Evolutionary conservation across 2,888 invertebrate genomes (phyloP).

Genomic region (Ommatoiulus sabulosus): DNA sequence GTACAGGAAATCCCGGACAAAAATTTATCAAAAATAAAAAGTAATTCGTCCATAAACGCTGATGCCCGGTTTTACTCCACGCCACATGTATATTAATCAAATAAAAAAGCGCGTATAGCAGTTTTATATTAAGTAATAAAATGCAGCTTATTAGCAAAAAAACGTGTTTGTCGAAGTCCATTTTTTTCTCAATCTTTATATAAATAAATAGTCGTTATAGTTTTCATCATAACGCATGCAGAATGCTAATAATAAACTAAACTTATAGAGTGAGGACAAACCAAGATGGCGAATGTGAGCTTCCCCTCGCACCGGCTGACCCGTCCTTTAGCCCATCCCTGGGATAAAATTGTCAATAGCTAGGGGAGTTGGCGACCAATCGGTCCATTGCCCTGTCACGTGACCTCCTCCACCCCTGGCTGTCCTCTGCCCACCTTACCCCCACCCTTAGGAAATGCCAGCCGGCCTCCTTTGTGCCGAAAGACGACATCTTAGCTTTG

Average conservation of each 20-base stretch:
- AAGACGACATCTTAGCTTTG: slow-evolving; percentile 31
- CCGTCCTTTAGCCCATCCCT: slow-evolving; percentile 27
- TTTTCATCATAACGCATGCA: not conserved
- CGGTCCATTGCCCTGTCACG: slow-evolving; percentile 40
- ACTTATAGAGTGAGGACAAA: not conserved
- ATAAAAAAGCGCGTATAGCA: too few species aligned
- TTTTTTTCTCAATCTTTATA: not conserved
- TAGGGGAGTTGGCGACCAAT: slow-evolving; percentile 35
- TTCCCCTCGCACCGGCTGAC: not conserved
- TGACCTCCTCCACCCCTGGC: slow-evolving; percentile 20
- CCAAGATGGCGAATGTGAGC: not conserved
- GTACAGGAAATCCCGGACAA: too few species aligned
- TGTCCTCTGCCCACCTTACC: not conserved
- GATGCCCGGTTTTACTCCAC: too few species aligned
- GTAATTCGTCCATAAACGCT: too few species aligned
- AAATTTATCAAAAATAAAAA: too few species aligned
- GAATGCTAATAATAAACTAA: not conserved
- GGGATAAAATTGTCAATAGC: slow-evolving; percentile 21
- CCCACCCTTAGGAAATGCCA: slow-evolving; percentile 36
- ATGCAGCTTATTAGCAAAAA: not conserved
- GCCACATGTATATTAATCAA: too few species aligned
- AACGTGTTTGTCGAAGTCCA: not conserved
- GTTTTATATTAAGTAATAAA: not conserved
- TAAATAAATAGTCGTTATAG: not conserved
- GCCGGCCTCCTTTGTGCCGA: slow-evolving; percentile 3